Evolutionary conservation across 2,888 invertebrate genomes (phyloP), one percentile per base, ranked within the genome.

Genomic region (Drosophila hamatofila): DNA sequence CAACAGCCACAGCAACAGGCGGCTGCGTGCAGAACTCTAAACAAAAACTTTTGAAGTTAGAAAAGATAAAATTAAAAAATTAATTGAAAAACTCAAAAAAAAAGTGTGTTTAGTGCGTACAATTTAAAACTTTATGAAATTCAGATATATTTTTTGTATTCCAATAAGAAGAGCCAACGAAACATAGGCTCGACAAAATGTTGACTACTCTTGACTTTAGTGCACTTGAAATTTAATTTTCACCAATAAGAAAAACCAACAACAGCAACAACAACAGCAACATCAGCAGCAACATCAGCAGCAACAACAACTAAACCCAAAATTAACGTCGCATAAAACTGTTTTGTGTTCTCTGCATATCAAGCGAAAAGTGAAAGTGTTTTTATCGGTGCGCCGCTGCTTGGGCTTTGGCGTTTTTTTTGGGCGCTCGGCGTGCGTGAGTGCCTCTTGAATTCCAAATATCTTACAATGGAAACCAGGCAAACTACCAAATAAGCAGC

Each of bases 291-390:
- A 55, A 23, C 27, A 27, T 7, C 54, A 18, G 39, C 57, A 23
- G 3, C 14, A 23, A 18, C 46, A 48, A 39, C 52, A 18, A 49
- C 25, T 37, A 42, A 61, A 48, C 18, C 18, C 14, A 54, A 57
- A 33, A 33, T 62, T 59, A 60, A 66, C 66, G 51, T 72, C 59
- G 37, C 49, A 57, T 59, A 63, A 62, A 88, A 86, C 85, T 71
- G 74, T 75, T 76, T 79, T 77, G 89, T 88, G 90, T 89, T 89
- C 90, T 88, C 78, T 63, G 88, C 80, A 81, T 89, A 78, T 80
- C 82, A 84, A 78, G 76, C 68, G 70, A 84, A 90, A 89, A 89
- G 88, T 89, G 88, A 89, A 89, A 89, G 90, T 89, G 88, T 78
- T 60, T 59, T 63, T 60, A 72, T 64, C 66, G 55, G 23, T 65